Evolutionary conservation across 2,113 vertebrate species (phyloP).

Genomic region (Dascyllus trimaculatus): DNA sequence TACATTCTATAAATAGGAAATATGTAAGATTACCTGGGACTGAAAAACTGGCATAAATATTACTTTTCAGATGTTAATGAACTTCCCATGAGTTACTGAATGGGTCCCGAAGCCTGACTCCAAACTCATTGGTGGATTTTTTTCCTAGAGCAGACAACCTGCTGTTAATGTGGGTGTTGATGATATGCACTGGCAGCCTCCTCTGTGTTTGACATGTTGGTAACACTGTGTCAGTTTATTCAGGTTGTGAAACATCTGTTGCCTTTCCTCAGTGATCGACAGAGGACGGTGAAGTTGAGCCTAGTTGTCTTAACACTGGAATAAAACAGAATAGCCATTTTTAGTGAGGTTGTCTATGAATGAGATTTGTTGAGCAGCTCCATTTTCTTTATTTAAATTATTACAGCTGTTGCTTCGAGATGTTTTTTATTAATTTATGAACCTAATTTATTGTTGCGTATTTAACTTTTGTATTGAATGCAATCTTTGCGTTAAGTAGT

Average conservation of each 20-base stretch:
- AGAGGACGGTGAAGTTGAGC: slow-evolving; percentile 46
- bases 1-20: slow-evolving; percentile 64
- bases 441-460: slow-evolving; percentile 85
- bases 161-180: slow-evolving; percentile 43
- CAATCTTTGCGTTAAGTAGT: slow-evolving; percentile 61
- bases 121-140: not conserved
- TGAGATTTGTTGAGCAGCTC: slow-evolving; percentile 76
- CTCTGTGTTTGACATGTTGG: slow-evolving; percentile 43
- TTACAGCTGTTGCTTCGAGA: slow-evolving; percentile 74
- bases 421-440: slow-evolving; percentile 80
- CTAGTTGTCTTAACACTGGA: slow-evolving; percentile 79
- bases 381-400: slow-evolving; percentile 73
- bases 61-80: slow-evolving; percentile 38
- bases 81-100: slow-evolving; percentile 39
- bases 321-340: slow-evolving; percentile 62
- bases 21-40: slow-evolving; percentile 43
- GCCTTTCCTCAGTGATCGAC: slow-evolving; percentile 29
- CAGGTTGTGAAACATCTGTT: slow-evolving; percentile 54
- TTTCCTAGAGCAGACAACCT: slow-evolving; percentile 10
- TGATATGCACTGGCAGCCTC: slow-evolving; percentile 63
- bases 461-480: slow-evolving; percentile 80
- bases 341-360: slow-evolving; percentile 52
- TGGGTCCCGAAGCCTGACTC: slow-evolving; percentile 5
- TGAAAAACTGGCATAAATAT: slow-evolving; percentile 50
- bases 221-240: slow-evolving; percentile 52